These are phyloP conservation scores for Dendrophyllia cribrosa DNA, from an alignment of 64 coral and sea anemone species.

Conservation along the genomic window DNA sequence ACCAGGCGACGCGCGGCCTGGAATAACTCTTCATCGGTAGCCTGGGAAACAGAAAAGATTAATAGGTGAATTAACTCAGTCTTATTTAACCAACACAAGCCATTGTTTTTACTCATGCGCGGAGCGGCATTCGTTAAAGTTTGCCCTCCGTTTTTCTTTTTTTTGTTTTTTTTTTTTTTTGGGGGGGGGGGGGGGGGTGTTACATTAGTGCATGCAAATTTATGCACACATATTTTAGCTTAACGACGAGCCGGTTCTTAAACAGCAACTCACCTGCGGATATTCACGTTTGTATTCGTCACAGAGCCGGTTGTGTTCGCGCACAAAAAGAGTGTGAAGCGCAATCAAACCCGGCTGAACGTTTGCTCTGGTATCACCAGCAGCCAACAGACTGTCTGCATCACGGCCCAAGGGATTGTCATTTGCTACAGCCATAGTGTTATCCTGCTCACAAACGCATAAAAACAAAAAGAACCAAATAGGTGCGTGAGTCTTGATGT, in stretches of 20 bases:
- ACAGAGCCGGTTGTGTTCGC: slow-evolving; percentile 93
- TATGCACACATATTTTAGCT: too few relatives aligned
- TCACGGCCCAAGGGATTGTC: slow-evolving; percentile 87
- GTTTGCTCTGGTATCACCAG: slow-evolving; percentile 85
- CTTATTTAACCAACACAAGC: too few relatives aligned
- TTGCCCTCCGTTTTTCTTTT: too few relatives aligned
- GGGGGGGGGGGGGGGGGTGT: too few relatives aligned
- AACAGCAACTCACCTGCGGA: slow-evolving; percentile 37
- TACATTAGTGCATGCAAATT: too few relatives aligned
- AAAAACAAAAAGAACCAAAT: too few relatives aligned
- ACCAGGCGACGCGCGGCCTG: slow-evolving; percentile 82
- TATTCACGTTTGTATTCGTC: slow-evolving; percentile 70
- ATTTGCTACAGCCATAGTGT: slow-evolving; percentile 82
- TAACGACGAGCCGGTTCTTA: too few relatives aligned
- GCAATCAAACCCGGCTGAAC: slow-evolving; percentile 90
- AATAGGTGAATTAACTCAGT: too few relatives aligned
- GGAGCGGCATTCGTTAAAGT: too few relatives aligned
- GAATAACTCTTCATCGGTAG: slow-evolving; percentile 81
- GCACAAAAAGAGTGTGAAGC: slow-evolving; percentile 89
- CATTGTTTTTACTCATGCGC: too few relatives aligned
- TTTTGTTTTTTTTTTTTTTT: too few relatives aligned
- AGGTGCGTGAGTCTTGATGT: not conserved
- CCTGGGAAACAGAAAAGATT: slow-evolving; percentile 23
- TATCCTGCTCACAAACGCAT: slow-evolving; percentile 54
- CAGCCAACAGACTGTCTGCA: slow-evolving; percentile 71